Percentiles rank a stretch among this genome's conserved stretches.
These are phyloP conservation scores for Pasiphila rectangulata DNA, from an alignment of 2,888 invertebrate species.

Conservation along the genomic window DNA sequence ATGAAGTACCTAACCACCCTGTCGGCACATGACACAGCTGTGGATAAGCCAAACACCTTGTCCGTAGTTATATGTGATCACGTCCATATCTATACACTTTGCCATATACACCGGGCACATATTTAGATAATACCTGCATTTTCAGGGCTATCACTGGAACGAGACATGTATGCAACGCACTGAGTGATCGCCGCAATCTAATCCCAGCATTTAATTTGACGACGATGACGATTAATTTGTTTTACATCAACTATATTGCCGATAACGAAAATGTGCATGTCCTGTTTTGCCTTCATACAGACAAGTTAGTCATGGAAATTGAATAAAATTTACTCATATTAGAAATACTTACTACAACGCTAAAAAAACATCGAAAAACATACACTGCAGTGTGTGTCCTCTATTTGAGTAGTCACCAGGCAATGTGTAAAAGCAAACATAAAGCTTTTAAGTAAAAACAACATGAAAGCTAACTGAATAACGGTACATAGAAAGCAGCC, in stretches of 20 bases:
- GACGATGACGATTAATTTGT: conserved; percentile 32
- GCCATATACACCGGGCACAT: too few species aligned
- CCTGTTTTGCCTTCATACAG: neutral
- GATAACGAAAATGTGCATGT: too few species aligned
- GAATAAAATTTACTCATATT: too few species aligned
- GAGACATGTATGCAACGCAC: conserved; percentile 25
- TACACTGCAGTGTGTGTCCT: neutral
- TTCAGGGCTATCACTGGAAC: conserved; percentile 39
- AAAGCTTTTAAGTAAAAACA: conserved; percentile 2
- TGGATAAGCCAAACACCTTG: conserved; percentile 58
- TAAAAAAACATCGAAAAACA: neutral
- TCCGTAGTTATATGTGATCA: conserved; percentile 47
- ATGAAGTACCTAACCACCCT: conserved; percentile 28
- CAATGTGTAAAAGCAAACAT: conserved; percentile 3
- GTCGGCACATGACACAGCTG: conserved; percentile 44
- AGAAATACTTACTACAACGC: too few species aligned
- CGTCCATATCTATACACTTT: conserved; percentile 29
- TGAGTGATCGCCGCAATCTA: conserved; percentile 28
- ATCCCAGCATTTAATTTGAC: conserved; percentile 32
- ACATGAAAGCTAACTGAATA: conserved; percentile 6
- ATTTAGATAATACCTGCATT: neutral
- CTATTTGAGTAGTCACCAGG: neutral
- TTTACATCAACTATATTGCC: conserved; percentile 34
- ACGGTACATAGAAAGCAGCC: conserved; percentile 39
- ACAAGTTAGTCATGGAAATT: neutral